phyloP scores from a whole-genome alignment of 2,113 vertebrate genomes.

The Hypanus sabinus region DNA sequence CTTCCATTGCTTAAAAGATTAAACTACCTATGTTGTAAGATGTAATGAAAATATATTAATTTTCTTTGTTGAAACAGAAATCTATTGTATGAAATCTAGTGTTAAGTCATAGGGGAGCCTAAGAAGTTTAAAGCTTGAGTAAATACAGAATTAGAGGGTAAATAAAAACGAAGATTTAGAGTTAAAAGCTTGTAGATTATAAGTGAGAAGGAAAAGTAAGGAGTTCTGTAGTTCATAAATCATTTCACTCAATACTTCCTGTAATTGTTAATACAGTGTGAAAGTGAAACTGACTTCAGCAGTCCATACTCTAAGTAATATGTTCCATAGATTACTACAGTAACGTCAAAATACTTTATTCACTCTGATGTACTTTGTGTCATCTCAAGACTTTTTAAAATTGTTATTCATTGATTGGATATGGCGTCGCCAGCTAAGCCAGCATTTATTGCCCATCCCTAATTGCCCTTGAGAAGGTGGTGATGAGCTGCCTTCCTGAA shows the following conservation, averaged over 20 bases:
- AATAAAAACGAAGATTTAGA: background rate
- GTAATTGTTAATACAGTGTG: background rate
- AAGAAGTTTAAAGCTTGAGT: background rate
- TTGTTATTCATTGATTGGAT: too few relatives aligned
- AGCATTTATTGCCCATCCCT: too few relatives aligned
- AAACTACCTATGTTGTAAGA: background rate
- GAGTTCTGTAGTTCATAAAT: background rate
- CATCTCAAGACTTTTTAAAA: background rate
- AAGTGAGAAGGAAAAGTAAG: background rate
- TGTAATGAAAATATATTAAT: background rate
- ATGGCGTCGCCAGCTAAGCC: too few relatives aligned
- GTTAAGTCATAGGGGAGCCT: background rate
- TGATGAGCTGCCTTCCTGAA: too few relatives aligned
- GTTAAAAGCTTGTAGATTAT: conserved; percentile 6
- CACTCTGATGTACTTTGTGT: background rate
- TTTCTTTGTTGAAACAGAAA: background rate
- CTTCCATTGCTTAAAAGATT: background rate
- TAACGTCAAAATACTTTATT: background rate
- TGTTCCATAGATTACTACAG: background rate
- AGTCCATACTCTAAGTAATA: background rate
- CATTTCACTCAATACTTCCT: background rate
- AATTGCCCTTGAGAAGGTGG: too few relatives aligned
- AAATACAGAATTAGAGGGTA: background rate
- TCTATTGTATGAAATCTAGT: background rate
- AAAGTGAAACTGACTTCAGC: background rate